Conservation (phyloP, 2,797 vertebrate species). For the Cuculus canorus region DNA sequence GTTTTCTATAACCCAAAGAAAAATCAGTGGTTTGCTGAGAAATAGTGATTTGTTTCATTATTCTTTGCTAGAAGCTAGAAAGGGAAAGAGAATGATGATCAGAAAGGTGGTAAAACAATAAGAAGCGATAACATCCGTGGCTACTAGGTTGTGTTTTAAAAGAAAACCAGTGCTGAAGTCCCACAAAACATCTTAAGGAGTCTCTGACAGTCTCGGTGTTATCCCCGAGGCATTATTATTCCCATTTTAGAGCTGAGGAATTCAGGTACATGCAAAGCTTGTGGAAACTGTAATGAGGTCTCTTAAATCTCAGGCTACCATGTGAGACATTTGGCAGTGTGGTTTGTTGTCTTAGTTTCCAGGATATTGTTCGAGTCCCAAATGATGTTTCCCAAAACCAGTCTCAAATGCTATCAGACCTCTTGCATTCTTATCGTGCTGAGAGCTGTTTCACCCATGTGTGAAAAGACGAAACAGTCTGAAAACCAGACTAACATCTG, state of each 20-base stretch:
- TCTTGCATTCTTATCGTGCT: neutral
- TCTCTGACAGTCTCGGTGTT: neutral
- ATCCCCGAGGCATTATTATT: neutral
- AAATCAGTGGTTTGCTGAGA: neutral
- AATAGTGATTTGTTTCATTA: neutral
- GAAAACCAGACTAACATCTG: neutral
- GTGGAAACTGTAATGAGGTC: neutral
- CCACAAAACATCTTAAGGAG: neutral
- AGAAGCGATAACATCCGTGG: neutral
- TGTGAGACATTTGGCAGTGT: neutral
- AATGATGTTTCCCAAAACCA: neutral
- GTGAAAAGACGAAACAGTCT: neutral
- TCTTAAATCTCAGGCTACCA: neutral
- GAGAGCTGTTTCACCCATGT: neutral
- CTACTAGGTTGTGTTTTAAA: neutral
- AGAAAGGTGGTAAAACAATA: neutral
- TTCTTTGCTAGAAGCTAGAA: neutral
- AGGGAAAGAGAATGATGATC: neutral
- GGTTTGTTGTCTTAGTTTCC: neutral
- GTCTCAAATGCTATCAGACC: neutral
- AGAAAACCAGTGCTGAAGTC: neutral
- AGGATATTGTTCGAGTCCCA: neutral
- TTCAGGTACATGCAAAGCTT: neutral
- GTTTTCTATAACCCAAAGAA: neutral
- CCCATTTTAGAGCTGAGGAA: neutral